Percentiles rank a stretch among this genome's conserved stretches.
phyloP scores from a whole-genome alignment of 2,797 vertebrate species.

The Geotrypetes seraphini region DNA sequence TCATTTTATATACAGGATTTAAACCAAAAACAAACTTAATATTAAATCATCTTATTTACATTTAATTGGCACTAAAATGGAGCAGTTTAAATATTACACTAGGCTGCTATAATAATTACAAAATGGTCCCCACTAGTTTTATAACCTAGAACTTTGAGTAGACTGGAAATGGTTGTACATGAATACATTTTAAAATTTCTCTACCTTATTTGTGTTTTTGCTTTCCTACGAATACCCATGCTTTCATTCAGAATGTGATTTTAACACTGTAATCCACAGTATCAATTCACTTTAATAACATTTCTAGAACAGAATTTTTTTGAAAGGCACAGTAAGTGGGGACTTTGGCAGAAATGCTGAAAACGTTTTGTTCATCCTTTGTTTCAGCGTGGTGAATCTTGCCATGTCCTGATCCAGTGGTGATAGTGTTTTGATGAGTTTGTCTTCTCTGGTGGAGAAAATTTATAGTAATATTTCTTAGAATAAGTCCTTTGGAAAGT shows the following conservation, averaged over 20 bases:
- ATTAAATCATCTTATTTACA: slow-evolving; percentile 78
- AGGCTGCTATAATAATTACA: slow-evolving; percentile 46
- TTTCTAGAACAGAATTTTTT: slow-evolving; percentile 50
- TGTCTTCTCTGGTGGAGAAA: slow-evolving; percentile 65
- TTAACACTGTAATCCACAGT: slow-evolving; percentile 45
- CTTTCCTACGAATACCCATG: slow-evolving; percentile 42
- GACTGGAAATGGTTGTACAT: slow-evolving; percentile 50
- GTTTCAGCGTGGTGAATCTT: slow-evolving; percentile 67
- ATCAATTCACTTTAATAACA: slow-evolving; percentile 57
- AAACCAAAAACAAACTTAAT: slow-evolving; percentile 47
- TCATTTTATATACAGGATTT: slow-evolving; percentile 69
- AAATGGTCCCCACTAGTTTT: slow-evolving; percentile 42
- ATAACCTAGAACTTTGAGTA: slow-evolving; percentile 39
- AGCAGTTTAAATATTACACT: slow-evolving; percentile 61
- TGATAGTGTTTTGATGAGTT: slow-evolving; percentile 61
- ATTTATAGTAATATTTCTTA: slow-evolving; percentile 73
- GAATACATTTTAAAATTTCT: slow-evolving; percentile 28
- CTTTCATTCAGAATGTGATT: slow-evolving; percentile 34
- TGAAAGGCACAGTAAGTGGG: slow-evolving; percentile 64
- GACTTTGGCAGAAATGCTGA: slow-evolving; percentile 55
- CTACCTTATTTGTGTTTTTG: slow-evolving; percentile 20
- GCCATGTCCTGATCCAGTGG: slow-evolving; percentile 65
- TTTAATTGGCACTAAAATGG: slow-evolving; percentile 53
- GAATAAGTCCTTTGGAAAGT: slow-evolving; percentile 79
- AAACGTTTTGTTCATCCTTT: slow-evolving; percentile 40